Base-by-base conservation (phyloP, 2,888 invertebrate genomes). In the Mythimna lalbum region DNA sequence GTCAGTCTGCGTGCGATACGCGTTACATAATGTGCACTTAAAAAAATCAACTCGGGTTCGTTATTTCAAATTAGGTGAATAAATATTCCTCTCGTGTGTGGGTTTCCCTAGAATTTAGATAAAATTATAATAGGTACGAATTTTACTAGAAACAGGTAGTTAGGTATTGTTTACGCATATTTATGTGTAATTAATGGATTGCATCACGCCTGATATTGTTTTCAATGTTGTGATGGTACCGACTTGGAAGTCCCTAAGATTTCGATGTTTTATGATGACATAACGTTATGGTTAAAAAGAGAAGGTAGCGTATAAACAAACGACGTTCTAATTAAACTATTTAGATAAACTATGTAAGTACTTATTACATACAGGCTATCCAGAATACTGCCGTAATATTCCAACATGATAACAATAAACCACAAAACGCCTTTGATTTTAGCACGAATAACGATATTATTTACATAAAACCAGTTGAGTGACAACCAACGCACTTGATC, bases 401-500 rank as follows among this genome's bases (percentile, higher is more conserved):
- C 23, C 47, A 4, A 23, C 57, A 56, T 66, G 19, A 39, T 39
- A 19, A 39, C 14, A 65, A 57, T 61, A 61, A 69, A 73, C 43
- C 56, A 67, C 57, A 43, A 49, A 49, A 33, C 17, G 1, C 19
- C 12, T 53, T 50, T 39, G 39, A 63, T 62, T 57, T 60, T 33
- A 50, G 55, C n/a, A 57, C 17, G 56, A 72, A 52, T 64, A 73
- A 39, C 55, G 39, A 63, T 60, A 69, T 69, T 50, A 61, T 52
- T 56, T 31, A 56, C 27, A 39, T n/a, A 71, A 72, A 63, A 63
- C 53, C 61, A 60, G 12, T 47, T 1, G 27, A 69, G 17, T 59
- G 67, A 43, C 56, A 64, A 39, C 55, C 4, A 19, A 59, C 31
- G 69, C 73, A 62, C 73, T 73, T 75, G 63, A 70, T 36, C 67